Conservation (phyloP, 2,113 vertebrate genomes). For the Pterocles orientalis region DNA sequence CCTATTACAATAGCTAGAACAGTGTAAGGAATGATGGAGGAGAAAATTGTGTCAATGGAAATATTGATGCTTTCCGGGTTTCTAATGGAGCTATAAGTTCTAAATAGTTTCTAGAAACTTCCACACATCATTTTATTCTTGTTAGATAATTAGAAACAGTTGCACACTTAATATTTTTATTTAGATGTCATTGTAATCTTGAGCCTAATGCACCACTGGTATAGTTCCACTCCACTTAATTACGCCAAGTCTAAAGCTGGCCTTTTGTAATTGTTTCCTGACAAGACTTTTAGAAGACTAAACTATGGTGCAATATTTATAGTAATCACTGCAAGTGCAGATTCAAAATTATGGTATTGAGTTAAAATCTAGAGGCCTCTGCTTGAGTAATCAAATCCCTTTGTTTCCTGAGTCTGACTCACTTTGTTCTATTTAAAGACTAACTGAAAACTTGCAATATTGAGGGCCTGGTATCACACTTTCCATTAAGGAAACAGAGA, state of each 20-base stretch:
- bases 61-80: neutral
- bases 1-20: neutral
- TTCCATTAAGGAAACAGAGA: neutral
- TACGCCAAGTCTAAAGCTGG: neutral
- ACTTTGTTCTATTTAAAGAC: constrained; percentile 38
- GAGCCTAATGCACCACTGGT: neutral
- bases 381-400: constrained; percentile 15
- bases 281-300: neutral
- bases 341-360: neutral
- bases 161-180: neutral
- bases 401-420: constrained; percentile 23
- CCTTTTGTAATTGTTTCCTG: constrained; percentile 7
- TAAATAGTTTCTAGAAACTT: neutral
- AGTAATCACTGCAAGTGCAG: neutral
- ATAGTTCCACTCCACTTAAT: neutral
- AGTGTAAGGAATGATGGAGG: neutral
- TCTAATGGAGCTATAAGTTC: neutral
- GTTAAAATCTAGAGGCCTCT: neutral
- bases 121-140: neutral
- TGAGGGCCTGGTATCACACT: neutral
- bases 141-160: neutral
- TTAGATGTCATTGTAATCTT: neutral
- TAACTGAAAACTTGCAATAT: neutral
- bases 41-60: neutral
- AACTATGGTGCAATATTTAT: neutral